Percentiles rank a stretch among this genome's conserved stretches.
Conservation (phyloP, 2,797 vertebrate genomes). For the Spondyliosoma cantharus region DNA sequence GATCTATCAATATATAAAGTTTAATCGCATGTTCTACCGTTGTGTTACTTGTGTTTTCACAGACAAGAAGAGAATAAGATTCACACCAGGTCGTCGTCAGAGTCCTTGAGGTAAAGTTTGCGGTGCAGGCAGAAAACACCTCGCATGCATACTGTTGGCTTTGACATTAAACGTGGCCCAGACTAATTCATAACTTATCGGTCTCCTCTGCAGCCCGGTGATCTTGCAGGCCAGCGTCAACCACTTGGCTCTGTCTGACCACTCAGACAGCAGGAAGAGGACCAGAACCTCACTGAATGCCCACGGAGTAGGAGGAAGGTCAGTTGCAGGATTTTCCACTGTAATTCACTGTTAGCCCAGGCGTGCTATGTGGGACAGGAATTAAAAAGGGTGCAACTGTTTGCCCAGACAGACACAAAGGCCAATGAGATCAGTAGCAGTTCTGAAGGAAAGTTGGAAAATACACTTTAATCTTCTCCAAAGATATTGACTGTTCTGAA, state of each 20-base stretch:
- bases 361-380: background rate
- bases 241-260: conserved; percentile 86
- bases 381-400: background rate
- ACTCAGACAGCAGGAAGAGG: conserved; percentile 90
- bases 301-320: conserved; percentile 90
- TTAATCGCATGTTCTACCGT: conserved; percentile 14
- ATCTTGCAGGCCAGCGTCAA: conserved; percentile 90
- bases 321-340: conserved; percentile 47
- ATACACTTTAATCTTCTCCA: background rate
- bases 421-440: background rate
- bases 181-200: background rate
- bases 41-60: conserved; percentile 64
- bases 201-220: conserved; percentile 83
- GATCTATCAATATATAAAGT: background rate
- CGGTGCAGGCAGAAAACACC: background rate
- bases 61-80: conserved; percentile 87
- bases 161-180: background rate
- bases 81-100: conserved; percentile 83
- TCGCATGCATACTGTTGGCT: background rate
- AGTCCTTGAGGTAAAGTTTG: conserved; percentile 79
- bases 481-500: background rate
- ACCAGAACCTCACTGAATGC: conserved; percentile 92
- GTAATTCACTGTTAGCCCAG: background rate
- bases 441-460: background rate
- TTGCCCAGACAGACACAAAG: background rate